Conservation (phyloP, 2,797 vertebrate species). For the Tokudaia muenninki region DNA sequence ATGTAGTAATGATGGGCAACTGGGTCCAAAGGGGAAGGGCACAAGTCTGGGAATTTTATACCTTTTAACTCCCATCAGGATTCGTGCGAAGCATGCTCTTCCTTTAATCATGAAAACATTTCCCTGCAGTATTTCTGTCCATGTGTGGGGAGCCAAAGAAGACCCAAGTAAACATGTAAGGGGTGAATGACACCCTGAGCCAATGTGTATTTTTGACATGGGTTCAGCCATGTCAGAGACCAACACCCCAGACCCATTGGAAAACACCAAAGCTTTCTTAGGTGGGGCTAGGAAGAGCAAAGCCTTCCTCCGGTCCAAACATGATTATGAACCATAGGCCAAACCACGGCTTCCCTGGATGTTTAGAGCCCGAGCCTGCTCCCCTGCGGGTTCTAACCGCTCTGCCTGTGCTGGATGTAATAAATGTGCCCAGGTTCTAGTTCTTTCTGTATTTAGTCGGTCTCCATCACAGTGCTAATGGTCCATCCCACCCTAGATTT, state of each 20-base stretch:
- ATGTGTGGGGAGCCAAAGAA: not conserved
- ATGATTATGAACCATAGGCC: not conserved
- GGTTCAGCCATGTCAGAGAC: not conserved
- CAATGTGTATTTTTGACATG: not conserved
- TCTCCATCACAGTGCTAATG: too few species aligned
- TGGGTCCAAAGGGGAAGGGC: not conserved
- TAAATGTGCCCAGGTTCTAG: not conserved
- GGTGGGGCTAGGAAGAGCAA: not conserved
- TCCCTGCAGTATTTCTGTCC: slow-evolving; percentile 3
- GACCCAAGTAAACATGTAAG: not conserved
- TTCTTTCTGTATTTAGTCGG: too few species aligned
- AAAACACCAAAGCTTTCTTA: not conserved
- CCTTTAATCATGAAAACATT: slow-evolving; percentile 22
- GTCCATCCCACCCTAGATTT: not conserved
- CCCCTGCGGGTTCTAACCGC: not conserved
- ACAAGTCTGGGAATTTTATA: not conserved
- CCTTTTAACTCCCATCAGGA: not conserved
- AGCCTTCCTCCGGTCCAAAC: not conserved
- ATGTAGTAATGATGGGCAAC: not conserved
- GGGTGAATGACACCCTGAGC: not conserved
- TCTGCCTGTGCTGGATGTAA: not conserved
- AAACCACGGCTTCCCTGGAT: not conserved
- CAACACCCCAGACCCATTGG: not conserved
- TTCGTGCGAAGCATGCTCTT: not conserved
- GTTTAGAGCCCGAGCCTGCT: not conserved